Conservation (phyloP, 2,797 vertebrate genomes). For the Malurus splendens region DNA sequence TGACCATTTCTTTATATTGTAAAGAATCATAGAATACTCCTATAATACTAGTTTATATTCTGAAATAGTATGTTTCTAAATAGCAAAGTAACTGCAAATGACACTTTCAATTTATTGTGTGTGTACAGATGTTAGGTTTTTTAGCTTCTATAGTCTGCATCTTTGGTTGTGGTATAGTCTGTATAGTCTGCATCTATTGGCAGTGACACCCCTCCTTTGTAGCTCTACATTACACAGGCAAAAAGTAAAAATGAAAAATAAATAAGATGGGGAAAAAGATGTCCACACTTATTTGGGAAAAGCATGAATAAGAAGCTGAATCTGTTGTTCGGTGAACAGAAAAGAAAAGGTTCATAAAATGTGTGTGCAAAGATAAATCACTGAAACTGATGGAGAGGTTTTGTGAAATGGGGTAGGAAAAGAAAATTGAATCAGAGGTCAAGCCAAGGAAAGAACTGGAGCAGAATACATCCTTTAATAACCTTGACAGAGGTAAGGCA, state of each 20-base stretch:
- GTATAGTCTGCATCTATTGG: not conserved
- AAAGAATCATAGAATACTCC: not conserved
- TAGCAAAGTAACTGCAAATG: not conserved
- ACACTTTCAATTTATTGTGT: not conserved
- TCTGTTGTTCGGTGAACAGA: not conserved
- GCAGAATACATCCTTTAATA: not conserved
- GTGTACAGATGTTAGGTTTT: not conserved
- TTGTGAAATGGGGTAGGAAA: not conserved
- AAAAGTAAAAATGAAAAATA: not conserved
- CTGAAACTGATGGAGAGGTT: not conserved
- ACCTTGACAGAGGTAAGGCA: not conserved
- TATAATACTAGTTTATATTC: not conserved
- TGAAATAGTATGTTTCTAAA: not conserved
- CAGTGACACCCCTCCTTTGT: not conserved
- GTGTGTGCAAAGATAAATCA: not conserved
- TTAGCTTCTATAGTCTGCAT: not conserved
- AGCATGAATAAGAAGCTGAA: not conserved
- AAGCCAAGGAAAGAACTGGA: not conserved
- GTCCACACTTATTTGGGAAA: not conserved
- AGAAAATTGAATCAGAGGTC: not conserved
- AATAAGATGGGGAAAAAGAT: not conserved
- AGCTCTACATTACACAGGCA: not conserved
- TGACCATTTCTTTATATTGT: not conserved
- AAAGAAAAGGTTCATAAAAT: not conserved
- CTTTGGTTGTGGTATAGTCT: not conserved